These are phyloP conservation scores for Polyodon spathula DNA, from an alignment of 2,113 vertebrate species.

Conservation along the genomic window DNA sequence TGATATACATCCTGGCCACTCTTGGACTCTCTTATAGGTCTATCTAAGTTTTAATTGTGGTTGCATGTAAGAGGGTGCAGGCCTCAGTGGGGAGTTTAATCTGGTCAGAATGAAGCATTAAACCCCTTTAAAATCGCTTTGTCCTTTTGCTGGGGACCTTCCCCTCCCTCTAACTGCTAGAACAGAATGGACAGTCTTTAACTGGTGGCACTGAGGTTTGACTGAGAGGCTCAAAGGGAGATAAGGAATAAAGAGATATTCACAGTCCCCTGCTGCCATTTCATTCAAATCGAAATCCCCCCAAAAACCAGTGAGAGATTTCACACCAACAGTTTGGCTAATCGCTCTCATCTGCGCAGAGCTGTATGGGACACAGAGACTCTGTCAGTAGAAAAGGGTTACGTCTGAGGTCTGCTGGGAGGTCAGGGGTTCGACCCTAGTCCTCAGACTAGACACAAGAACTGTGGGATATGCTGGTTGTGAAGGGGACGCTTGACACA, in stretches of 20 bases:
- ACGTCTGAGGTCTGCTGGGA: no score
- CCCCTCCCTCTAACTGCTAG: background rate
- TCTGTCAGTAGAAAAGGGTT: no score
- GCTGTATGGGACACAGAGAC: background rate
- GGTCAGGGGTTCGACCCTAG: no score
- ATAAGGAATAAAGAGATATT: background rate
- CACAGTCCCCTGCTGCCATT: background rate
- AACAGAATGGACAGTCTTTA: no score
- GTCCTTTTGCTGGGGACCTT: background rate
- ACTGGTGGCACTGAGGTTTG: background rate
- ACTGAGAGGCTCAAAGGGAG: background rate
- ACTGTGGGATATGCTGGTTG: no score
- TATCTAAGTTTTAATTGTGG: background rate
- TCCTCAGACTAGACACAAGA: no score
- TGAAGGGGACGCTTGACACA: no score
- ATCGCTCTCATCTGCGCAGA: constrained; percentile 1
- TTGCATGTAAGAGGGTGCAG: background rate
- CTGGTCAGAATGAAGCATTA: background rate
- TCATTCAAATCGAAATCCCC: background rate
- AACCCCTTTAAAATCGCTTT: background rate
- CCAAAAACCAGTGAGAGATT: background rate
- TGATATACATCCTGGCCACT: background rate
- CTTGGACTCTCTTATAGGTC: background rate
- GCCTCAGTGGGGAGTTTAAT: background rate
- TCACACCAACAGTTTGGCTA: constrained; percentile 10